Conservation (phyloP, 2,797 vertebrate species). For the Phoxinus dragarum region DNA sequence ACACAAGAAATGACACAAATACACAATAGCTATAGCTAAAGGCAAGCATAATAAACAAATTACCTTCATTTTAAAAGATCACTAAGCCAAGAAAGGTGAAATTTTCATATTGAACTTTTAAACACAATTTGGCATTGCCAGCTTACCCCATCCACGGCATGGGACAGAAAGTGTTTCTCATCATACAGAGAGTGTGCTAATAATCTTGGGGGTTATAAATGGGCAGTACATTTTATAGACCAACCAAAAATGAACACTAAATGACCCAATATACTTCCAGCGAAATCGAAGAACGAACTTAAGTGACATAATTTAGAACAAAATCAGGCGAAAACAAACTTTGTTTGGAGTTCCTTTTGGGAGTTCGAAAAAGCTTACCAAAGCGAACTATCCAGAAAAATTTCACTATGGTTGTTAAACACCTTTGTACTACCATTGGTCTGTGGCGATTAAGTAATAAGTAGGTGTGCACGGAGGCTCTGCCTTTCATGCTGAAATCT, state of each 20-base stretch:
- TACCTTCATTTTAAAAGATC: not conserved
- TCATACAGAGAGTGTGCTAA: not conserved
- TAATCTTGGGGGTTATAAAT: constrained; percentile 13
- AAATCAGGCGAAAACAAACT: too few relatives aligned
- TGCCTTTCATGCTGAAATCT: too few relatives aligned
- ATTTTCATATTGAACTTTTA: constrained; percentile 9
- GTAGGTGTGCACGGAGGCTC: too few relatives aligned
- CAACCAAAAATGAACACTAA: not conserved
- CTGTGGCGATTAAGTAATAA: too few relatives aligned
- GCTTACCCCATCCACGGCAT: not conserved
- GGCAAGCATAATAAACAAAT: not conserved
- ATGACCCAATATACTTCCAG: too few relatives aligned
- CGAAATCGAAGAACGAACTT: too few relatives aligned
- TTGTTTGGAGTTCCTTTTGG: too few relatives aligned
- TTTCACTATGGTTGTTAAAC: too few relatives aligned
- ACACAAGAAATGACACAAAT: constrained; percentile 6
- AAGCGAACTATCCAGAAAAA: too few relatives aligned
- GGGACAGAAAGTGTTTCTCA: not conserved
- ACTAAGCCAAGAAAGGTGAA: not conserved
- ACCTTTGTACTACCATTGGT: too few relatives aligned
- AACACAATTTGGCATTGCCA: not conserved
- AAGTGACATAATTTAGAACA: too few relatives aligned
- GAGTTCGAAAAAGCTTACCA: too few relatives aligned
- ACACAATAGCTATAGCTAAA: not conserved
- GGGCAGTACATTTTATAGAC: not conserved